These are phyloP conservation scores for Arctopsyche grandis DNA, from an alignment of 1,140 invertebrate genomes.

Conservation along the genomic window DNA sequence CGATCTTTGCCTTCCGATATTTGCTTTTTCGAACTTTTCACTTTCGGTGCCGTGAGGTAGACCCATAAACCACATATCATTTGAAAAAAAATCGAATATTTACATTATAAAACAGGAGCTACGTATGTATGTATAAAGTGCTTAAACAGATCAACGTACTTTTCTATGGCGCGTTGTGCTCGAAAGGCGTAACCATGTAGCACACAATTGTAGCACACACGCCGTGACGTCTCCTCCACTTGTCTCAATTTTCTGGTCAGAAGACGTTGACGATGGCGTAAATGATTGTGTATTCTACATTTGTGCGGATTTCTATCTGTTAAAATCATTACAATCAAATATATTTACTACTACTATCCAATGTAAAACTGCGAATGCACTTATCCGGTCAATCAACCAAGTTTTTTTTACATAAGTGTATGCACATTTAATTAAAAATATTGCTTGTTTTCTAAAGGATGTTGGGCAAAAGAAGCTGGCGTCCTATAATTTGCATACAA, in stretches of 20 bases:
- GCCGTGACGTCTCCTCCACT: conserved; percentile 45
- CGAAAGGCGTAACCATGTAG: conserved; percentile 31
- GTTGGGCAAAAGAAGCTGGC: not conserved
- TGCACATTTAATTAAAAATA: too few species aligned
- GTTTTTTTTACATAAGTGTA: too few species aligned
- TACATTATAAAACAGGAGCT: not conserved
- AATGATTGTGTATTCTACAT: conserved; percentile 21
- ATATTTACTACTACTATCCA: too few species aligned
- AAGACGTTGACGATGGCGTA: conserved; percentile 20
- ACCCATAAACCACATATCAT: too few species aligned
- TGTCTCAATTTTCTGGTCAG: conserved; percentile 19
- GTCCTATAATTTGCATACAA: not conserved
- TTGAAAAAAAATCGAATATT: not conserved
- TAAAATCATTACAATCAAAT: not conserved
- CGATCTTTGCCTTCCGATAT: too few species aligned
- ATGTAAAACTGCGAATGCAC: too few species aligned
- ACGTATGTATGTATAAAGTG: too few species aligned
- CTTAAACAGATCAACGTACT: conserved; percentile 35
- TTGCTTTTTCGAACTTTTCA: too few species aligned
- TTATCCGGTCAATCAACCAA: too few species aligned
- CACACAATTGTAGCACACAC: conserved; percentile 32
- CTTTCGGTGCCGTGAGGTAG: too few species aligned
- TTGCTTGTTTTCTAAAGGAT: not conserved
- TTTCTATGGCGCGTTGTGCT: conserved; percentile 42
- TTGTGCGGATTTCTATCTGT: not conserved